Percentiles rank a stretch among this genome's conserved stretches.
phyloP scores from a whole-genome alignment of 2,797 vertebrate genomes.

The Xerus rutilus region DNA sequence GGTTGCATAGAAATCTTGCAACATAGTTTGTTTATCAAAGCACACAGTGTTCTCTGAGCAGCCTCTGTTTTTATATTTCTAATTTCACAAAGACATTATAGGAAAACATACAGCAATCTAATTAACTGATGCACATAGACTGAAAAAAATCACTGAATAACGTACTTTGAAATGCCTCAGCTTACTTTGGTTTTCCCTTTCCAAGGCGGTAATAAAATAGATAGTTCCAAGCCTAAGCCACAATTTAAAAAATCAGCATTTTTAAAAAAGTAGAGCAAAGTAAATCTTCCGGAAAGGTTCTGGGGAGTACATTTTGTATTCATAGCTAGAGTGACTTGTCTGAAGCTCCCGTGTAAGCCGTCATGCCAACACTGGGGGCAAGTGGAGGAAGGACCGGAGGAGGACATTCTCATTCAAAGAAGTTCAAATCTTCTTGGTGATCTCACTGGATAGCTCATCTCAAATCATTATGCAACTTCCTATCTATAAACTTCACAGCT shows the following conservation, averaged over 20 bases:
- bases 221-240: constrained; percentile 31
- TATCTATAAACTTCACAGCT: background rate
- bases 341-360: background rate
- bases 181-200: background rate
- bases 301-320: background rate
- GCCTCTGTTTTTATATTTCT: background rate
- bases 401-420: background rate
- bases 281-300: constrained; percentile 20
- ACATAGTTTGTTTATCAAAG: background rate
- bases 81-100: background rate
- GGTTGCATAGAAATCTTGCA: background rate
- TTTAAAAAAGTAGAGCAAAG: constrained; percentile 25
- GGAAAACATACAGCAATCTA: background rate
- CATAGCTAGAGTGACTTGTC: background rate
- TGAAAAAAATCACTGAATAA: background rate
- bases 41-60: background rate
- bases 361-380: background rate
- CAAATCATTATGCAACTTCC: background rate
- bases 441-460: background rate
- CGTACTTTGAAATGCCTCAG: background rate
- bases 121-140: background rate
- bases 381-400: background rate
- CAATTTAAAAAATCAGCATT: constrained; percentile 14
- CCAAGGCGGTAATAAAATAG: constrained; percentile 1
- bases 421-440: background rate